phyloP scores from a whole-genome alignment of 2,797 vertebrate species.

The Tinamus major region DNA sequence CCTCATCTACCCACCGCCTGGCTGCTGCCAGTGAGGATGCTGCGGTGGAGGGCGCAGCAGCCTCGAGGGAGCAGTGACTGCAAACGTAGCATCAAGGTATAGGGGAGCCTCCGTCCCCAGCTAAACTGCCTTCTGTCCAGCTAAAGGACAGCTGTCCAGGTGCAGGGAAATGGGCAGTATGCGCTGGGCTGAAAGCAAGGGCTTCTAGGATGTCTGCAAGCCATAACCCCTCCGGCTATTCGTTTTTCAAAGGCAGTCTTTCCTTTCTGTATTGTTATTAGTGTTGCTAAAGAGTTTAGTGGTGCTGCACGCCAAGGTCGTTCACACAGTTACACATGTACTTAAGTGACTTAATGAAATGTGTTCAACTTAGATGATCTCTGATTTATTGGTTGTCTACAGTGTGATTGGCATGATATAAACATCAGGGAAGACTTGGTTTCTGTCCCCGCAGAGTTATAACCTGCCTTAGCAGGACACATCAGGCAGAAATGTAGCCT shows the following conservation, averaged over 20 bases:
- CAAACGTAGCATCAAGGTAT: not conserved
- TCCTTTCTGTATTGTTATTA: constrained; percentile 23
- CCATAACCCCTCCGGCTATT: not conserved
- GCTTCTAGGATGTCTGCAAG: not conserved
- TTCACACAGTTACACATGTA: not conserved
- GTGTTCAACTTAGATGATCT: constrained; percentile 6
- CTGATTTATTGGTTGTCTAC: constrained; percentile 16
- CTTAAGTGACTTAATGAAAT: constrained; percentile 40
- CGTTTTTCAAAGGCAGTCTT: not conserved
- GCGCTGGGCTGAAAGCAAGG: not conserved
- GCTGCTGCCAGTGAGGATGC: not conserved
- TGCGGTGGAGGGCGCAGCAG: not conserved
- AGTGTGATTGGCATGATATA: not conserved
- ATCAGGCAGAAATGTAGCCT: not conserved
- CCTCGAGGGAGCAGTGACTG: not conserved
- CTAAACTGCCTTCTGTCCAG: not conserved
- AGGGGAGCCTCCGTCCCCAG: not conserved
- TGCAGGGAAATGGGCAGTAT: not conserved
- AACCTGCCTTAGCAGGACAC: not conserved
- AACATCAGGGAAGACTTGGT: not conserved
- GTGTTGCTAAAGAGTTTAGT: constrained; percentile 9
- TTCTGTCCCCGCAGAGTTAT: not conserved
- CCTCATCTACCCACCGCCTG: not conserved
- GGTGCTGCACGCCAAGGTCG: constrained; percentile 10
- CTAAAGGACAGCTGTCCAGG: not conserved